Conservation (phyloP, 1,140 invertebrate species). For the Drosophila melanica region DNA sequence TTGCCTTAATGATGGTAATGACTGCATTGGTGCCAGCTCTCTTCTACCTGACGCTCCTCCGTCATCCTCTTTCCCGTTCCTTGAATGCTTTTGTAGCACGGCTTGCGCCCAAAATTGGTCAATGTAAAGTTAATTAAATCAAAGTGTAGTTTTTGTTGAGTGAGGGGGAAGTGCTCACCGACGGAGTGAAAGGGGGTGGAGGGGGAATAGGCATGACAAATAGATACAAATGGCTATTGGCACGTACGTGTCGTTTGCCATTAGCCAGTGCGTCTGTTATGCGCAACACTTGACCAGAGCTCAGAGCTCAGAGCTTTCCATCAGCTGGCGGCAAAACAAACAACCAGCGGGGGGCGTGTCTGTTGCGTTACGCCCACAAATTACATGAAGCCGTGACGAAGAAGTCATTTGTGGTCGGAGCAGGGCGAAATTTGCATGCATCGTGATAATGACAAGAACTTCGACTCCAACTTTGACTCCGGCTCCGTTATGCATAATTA, state of each 20-base stretch:
- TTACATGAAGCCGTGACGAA: slow-evolving; percentile 19
- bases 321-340: slow-evolving; percentile 36
- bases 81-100: slow-evolving; percentile 55
- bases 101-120: slow-evolving; percentile 76
- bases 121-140: slow-evolving; percentile 83
- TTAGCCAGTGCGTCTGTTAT: slow-evolving; percentile 71
- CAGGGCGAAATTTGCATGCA: slow-evolving; percentile 49
- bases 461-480: slow-evolving; percentile 12
- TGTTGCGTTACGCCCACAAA: slow-evolving; percentile 37
- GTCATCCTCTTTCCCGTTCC: slow-evolving; percentile 14
- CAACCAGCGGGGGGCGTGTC: slow-evolving; percentile 31
- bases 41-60: not conserved
- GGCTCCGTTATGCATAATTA: slow-evolving; percentile 64
- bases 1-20: slow-evolving; percentile 83
- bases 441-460: slow-evolving; percentile 32
- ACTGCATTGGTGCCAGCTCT: slow-evolving; percentile 66
- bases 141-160: slow-evolving; percentile 56
- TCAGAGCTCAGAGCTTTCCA: slow-evolving; percentile 4
- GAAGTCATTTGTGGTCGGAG: slow-evolving; percentile 21
- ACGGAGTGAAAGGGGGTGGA: not conserved
- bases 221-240: slow-evolving; percentile 82
- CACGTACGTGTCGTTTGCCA: slow-evolving; percentile 79
- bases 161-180: not conserved
- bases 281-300: slow-evolving; percentile 44
- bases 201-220: slow-evolving; percentile 59